Evolutionary conservation across 2,797 vertebrate species (phyloP).

Genomic region (Myripristis murdjan): DNA sequence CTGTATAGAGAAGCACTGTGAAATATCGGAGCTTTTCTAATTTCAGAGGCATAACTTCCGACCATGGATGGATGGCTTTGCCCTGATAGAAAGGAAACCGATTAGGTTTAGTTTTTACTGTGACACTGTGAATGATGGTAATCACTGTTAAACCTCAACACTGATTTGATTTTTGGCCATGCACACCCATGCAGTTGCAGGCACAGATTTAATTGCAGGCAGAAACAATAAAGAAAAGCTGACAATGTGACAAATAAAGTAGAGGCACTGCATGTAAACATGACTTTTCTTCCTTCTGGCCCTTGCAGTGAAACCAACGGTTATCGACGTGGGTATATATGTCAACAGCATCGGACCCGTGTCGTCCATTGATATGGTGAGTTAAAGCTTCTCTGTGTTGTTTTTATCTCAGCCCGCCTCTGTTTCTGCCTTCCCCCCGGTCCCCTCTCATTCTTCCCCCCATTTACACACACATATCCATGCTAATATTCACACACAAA

Average conservation of each 20-base stretch:
- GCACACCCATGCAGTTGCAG: conserved; percentile 4
- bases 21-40: conserved; percentile 20
- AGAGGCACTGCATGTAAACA: background rate
- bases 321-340: conserved; percentile 96
- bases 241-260: conserved; percentile 23
- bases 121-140: conserved; percentile 46
- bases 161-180: conserved; percentile 12
- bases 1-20: conserved; percentile 29
- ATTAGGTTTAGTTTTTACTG: conserved; percentile 19
- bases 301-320: conserved; percentile 93
- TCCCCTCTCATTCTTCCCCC: background rate
- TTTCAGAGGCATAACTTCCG: conserved; percentile 28
- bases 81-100: background rate
- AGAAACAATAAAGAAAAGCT: conserved; percentile 13
- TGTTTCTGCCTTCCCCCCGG: background rate
- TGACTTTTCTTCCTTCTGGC: conserved; percentile 56
- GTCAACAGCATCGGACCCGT: conserved; percentile 98
- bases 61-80: conserved; percentile 14
- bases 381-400: conserved; percentile 59
- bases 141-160: conserved; percentile 34
- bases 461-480: background rate
- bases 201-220: background rate
- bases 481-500: background rate
- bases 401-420: background rate
- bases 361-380: conserved; percentile 99